Base-by-base conservation (phyloP, 2,888 invertebrate species). In the Didymodactylos carnosus region DNA sequence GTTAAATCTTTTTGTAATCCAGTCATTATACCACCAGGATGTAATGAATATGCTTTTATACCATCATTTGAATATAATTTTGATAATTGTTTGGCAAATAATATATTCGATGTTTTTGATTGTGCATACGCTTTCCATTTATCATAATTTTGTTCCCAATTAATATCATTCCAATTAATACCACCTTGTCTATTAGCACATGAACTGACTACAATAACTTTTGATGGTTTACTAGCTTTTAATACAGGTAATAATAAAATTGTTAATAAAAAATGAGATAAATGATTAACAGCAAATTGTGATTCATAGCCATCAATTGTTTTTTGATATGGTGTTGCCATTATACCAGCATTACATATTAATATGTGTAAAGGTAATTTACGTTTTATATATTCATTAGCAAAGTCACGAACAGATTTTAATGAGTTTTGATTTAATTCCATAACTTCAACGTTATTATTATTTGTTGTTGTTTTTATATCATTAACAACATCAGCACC, bases 401-500 rank as follows among this genome's bases (percentile, higher is more conserved):
- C 69, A 69, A 72, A 72, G 27, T 72, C 23, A 41, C 41, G 10
- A 39, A 72, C 46, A 35, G 69, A 69, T 72, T 69, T 19, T 13
- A 72, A 25, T 39, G 69, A 72, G 46, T 69, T 69, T 23, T 69
- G 23, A 29, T 72, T 69, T 3, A 72, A 25, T 41, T 72, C 29
- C 43, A 69, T 41, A 11, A 69, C 51, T 25, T 72, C 72, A 35
- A 69, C 35, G 29, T 43, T 41, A 16, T 72, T 23, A 43, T 72
- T 72, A 13, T 39, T 25, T 10, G 69, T 72, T 43, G 43, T 23
- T 39, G 41, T 69, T 69, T 41, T 43, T 0, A 72, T 25, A 69
- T 72, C 72, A 39, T 46, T 35, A 16, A 90, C 88, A 0, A 91
- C 90, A 77, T 86, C 86, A 73, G 88, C 85, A 0, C 90, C 89